Percentiles rank a stretch among this genome's conserved stretches.
These are phyloP conservation scores for Diaprepes abbreviatus DNA, from an alignment of 2,888 invertebrate species.

Conservation along the genomic window DNA sequence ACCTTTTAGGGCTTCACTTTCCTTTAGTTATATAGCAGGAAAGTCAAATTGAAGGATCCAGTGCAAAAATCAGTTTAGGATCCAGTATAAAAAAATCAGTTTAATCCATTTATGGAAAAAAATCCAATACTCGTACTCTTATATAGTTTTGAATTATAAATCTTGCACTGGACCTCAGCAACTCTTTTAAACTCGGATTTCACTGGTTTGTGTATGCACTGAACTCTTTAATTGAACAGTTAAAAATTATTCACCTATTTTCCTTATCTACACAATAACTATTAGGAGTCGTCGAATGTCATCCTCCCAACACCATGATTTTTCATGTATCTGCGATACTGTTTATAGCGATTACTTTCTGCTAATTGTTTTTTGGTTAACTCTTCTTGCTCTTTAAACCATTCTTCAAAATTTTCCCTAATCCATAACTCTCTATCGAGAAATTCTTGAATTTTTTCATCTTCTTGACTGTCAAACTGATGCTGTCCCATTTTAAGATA, in stretches of 20 bases:
- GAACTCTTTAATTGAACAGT: background rate
- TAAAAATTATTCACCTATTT: constrained; percentile 29
- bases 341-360: constrained; percentile 89
- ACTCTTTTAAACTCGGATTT: constrained; percentile 24
- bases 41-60: too few relatives aligned
- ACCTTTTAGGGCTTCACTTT: too few relatives aligned
- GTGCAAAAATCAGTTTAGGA: too few relatives aligned
- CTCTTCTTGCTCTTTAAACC: constrained; percentile 88
- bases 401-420: constrained; percentile 81
- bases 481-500: constrained; percentile 80
- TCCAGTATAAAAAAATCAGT: too few relatives aligned
- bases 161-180: too few relatives aligned
- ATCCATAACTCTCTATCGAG: constrained; percentile 86
- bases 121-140: too few relatives aligned
- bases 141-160: too few relatives aligned
- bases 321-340: constrained; percentile 91
- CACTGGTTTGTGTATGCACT: too few relatives aligned
- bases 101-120: too few relatives aligned
- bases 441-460: constrained; percentile 80
- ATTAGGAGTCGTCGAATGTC: constrained; percentile 88
- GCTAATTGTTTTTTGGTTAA: constrained; percentile 88
- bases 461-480: constrained; percentile 82
- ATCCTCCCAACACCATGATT: constrained; percentile 91
- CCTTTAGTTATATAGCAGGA: too few relatives aligned
- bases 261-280: constrained; percentile 7